Base-by-base conservation (phyloP, 2,888 invertebrate genomes). In the Zhuqinia jingwanae region DNA sequence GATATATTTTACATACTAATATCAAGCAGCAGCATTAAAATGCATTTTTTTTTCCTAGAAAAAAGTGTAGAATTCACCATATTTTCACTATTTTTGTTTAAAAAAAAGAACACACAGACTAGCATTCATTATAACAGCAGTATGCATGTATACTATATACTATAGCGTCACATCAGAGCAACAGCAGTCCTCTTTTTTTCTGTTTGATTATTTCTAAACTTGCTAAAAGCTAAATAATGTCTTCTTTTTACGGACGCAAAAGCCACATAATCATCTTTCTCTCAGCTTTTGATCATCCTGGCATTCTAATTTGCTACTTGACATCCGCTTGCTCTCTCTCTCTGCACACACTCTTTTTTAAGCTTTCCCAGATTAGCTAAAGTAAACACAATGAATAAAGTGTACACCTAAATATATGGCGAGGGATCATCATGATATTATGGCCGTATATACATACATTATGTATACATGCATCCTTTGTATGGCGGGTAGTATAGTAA, bases 261-360 rank as follows among this genome's bases (percentile, higher is more conserved):
- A 68, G 68, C 68, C 73, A 75, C 68, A 68, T 68, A 68, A 68
- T 68, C 68, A 68, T 68, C 58, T 25, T 42, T 77, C 77, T 11
- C 45, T 60, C 13, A 50, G 63, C 65, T 63, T 79, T 79, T 79
- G 78, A 79, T 79, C 78, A 79, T 79, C 42, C 78, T 79, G 50
- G 63, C 78, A 79, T 63, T 63, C 78, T 79, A 79, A 79, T 79
- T 65, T 63, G 63, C 63, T 45, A 47, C 60, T 79, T 79, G 78
- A 79, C 78, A 63, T 79, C 56, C 45, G 45, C 50, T 65, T 65
- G 45, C 68, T 27, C 17, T 45, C n/a, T n/a, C n/a, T n/a, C n/a
- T n/a, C n/a, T n/a, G n/a, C n/a, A n/a, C n/a, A n/a, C 63, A 65
- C 30, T 65, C 63, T n/a, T 79, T 78, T 60, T 58, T 42, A 76